phyloP scores from a whole-genome alignment of 92 coral and sea anemone species.

The Epizoanthus scotinus region DNA sequence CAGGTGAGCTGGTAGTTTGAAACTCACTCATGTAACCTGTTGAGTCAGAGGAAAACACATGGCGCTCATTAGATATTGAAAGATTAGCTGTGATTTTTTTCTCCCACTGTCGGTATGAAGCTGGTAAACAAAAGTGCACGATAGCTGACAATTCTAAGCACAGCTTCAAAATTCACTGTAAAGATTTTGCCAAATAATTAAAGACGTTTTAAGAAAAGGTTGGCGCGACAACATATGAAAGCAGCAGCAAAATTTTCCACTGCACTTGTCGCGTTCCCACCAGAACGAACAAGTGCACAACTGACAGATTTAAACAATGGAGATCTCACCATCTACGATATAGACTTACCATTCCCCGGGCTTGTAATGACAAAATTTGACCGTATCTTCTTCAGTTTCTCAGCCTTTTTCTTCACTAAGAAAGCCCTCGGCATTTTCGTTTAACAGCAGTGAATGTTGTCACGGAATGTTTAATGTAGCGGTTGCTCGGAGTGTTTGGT shows the following conservation, averaged over 20 bases:
- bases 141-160: neutral
- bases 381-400: conserved; percentile 57
- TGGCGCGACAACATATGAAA: neutral
- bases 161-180: conserved; percentile 13
- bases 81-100: conserved; percentile 41
- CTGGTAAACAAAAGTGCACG: neutral
- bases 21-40: conserved; percentile 65
- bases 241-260: conserved; percentile 2
- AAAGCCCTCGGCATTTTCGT: conserved; percentile 88
- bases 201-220: neutral
- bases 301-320: neutral
- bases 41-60: conserved; percentile 69
- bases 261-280: conserved; percentile 18
- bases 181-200: neutral
- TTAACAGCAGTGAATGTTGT: conserved; percentile 8
- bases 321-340: neutral
- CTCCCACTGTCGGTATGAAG: conserved; percentile 22
- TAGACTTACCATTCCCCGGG: conserved; percentile 74
- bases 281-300: conserved; percentile 36
- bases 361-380: conserved; percentile 55
- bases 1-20: conserved; percentile 48
- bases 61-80: conserved; percentile 61
- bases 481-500: conserved; percentile 20
- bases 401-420: conserved; percentile 75
- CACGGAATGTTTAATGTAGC: conserved; percentile 4